Conservation (phyloP, 2,888 invertebrate species). For the Muschampia plurimacula region DNA sequence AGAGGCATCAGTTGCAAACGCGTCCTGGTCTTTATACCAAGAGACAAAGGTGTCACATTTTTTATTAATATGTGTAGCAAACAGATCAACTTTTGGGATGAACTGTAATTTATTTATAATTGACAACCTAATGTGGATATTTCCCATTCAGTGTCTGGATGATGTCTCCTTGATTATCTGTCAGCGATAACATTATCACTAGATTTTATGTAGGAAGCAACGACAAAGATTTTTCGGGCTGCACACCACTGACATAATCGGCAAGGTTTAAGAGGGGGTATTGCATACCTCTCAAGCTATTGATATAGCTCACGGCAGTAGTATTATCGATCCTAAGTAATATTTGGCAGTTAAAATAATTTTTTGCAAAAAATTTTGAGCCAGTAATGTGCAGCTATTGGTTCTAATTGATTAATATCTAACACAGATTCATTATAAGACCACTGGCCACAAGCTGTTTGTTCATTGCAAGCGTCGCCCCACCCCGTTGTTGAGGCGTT, state of each 20-base stretch:
- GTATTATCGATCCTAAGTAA: background rate
- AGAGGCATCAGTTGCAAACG: background rate
- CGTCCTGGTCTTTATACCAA: background rate
- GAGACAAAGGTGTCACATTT: background rate
- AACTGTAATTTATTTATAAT: too few species aligned
- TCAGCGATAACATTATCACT: background rate
- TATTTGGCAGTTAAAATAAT: background rate
- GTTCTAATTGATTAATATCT: background rate
- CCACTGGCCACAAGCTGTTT: background rate
- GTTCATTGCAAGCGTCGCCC: background rate
- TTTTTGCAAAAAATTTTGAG: background rate
- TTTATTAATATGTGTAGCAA: background rate
- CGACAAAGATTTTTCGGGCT: background rate
- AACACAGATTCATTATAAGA: background rate
- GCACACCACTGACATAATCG: background rate
- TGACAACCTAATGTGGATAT: background rate
- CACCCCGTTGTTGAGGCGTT: conserved; percentile 1
- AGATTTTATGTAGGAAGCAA: background rate
- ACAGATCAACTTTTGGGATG: background rate
- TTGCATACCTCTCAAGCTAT: background rate
- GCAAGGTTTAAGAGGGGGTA: background rate
- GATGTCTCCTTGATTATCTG: background rate
- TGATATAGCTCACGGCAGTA: background rate
- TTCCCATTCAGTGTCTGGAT: conserved; percentile 3
- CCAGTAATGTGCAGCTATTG: background rate